phyloP scores from a whole-genome alignment of 2,888 invertebrate genomes.

The Andricus curvator region DNA sequence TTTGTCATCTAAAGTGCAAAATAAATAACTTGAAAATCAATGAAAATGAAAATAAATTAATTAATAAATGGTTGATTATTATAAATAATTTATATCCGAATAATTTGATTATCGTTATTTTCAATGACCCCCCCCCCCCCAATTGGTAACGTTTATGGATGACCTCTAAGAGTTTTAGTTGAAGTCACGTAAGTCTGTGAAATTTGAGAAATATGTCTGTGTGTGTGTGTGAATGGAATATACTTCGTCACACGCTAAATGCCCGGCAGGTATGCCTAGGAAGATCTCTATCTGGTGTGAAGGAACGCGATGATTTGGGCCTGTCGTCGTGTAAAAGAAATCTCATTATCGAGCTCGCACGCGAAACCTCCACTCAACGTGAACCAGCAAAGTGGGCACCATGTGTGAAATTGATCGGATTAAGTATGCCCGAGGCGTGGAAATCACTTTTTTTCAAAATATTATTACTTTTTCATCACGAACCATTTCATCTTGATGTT shows the following conservation, averaged over 20 bases:
- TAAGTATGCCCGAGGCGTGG: background rate
- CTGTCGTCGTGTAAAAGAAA: conserved; percentile 54
- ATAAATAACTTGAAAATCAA: too few species aligned
- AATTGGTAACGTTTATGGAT: too few species aligned
- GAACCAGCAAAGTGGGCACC: background rate
- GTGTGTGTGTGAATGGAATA: conserved; percentile 43
- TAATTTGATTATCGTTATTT: conserved; percentile 22
- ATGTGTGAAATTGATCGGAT: conserved; percentile 25
- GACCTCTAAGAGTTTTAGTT: too few species aligned
- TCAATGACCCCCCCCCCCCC: too few species aligned
- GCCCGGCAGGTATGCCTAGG: conserved; percentile 49
- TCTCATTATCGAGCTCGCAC: conserved; percentile 47
- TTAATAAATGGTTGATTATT: too few species aligned
- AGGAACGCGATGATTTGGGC: conserved; percentile 58
- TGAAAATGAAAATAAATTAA: too few species aligned
- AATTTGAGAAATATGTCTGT: conserved; percentile 42
- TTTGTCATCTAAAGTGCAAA: too few species aligned
- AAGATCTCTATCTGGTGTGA: conserved; percentile 60
- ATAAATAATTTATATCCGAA: background rate
- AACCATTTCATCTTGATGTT: background rate
- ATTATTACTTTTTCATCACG: background rate
- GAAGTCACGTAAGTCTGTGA: background rate
- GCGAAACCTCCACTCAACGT: conserved; percentile 42
- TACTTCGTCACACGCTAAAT: conserved; percentile 57
- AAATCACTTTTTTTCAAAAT: background rate